Evolutionary conservation across 2,797 vertebrate genomes (phyloP).

Genomic region (Dromococcyx pavoninus): DNA sequence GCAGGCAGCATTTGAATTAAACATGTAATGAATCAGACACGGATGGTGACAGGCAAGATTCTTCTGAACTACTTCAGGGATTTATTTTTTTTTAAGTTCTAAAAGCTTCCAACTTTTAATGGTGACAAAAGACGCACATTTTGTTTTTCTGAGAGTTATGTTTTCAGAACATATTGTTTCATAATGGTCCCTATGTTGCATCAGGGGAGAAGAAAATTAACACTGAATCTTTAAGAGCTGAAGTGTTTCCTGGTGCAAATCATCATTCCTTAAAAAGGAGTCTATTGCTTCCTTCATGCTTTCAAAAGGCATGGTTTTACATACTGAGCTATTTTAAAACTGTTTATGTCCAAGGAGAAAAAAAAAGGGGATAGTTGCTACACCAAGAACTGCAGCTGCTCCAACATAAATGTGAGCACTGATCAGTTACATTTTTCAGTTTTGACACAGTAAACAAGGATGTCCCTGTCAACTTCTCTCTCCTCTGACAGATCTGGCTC

Average conservation of each 20-base stretch:
- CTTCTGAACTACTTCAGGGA: background rate
- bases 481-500: background rate
- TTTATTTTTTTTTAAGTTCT: background rate
- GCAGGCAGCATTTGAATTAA: background rate
- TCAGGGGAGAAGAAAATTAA: background rate
- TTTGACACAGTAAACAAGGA: constrained; percentile 44
- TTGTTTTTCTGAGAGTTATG: background rate
- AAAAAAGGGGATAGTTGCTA: background rate
- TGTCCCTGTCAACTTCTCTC: background rate
- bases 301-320: background rate
- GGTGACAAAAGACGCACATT: background rate
- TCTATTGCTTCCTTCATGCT: background rate
- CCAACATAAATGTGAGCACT: background rate
- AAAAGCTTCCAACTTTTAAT: background rate
- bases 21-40: background rate
- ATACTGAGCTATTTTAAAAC: constrained; percentile 35
- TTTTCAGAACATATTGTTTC: background rate
- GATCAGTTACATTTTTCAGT: constrained; percentile 14
- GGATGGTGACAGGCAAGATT: background rate
- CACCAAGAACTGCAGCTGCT: constrained; percentile 13
- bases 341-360: background rate
- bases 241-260: background rate
- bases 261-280: background rate
- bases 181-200: background rate
- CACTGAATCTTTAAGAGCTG: background rate